These are phyloP conservation scores for Hippocampus mohnikei DNA, from an alignment of 2,113 vertebrate genomes.

Conservation along the genomic window DNA sequence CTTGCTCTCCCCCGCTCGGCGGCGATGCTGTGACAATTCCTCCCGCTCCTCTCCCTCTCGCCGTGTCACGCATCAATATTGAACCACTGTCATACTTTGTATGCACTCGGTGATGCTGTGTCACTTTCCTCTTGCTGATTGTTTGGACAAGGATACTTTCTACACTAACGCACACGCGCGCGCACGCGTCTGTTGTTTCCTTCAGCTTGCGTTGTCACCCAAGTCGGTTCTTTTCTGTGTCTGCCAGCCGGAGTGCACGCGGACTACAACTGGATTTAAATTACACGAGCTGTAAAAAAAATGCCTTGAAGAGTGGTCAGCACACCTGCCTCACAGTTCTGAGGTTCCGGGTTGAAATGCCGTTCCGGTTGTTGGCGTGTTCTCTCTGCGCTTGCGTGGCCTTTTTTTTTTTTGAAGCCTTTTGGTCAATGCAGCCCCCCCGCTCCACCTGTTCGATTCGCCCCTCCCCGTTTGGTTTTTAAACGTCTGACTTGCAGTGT, in stretches of 20 bases:
- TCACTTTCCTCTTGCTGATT: not conserved
- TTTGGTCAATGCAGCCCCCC: too few species aligned
- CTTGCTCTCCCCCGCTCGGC: not conserved
- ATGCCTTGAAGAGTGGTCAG: too few species aligned
- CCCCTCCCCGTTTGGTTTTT: too few species aligned
- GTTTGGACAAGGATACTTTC: not conserved
- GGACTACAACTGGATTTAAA: not conserved
- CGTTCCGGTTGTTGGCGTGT: not conserved
- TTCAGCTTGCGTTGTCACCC: not conserved
- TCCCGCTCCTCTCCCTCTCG: not conserved
- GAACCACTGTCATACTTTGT: not conserved
- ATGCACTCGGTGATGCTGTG: not conserved
- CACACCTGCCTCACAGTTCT: not conserved
- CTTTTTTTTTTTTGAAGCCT: not conserved
- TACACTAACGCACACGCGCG: not conserved
- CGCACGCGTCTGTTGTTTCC: not conserved
- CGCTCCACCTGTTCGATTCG: too few species aligned
- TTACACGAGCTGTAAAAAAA: not conserved
- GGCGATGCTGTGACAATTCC: not conserved
- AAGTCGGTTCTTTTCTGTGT: not conserved
- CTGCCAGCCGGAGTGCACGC: not conserved
- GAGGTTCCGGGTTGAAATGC: not conserved
- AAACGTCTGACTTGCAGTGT: too few species aligned
- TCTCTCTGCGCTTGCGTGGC: not conserved
- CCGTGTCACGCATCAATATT: not conserved